Evolutionary conservation across 2,888 invertebrate genomes (phyloP), one percentile per base, ranked within the genome.

Genomic region (Muschampia plurimacula): DNA sequence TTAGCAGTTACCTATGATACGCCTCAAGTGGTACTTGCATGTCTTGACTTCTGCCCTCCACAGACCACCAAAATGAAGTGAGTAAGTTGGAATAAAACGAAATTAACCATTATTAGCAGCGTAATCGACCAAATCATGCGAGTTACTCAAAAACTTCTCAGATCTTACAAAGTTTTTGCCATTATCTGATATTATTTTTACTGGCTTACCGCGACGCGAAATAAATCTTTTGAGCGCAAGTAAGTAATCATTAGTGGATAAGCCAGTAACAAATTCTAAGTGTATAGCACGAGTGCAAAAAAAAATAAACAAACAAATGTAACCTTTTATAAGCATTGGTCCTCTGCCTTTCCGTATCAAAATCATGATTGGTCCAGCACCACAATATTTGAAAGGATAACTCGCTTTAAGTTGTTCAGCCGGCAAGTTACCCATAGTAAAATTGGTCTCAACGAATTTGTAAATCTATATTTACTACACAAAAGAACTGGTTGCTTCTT

Each of bases 401-500:
- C 57, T 32, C 32, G 57, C 32, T 6, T 59, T 32, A 10, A 59
- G 22, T 13, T 32, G 57, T 12, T 32, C 32, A 59, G 32, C 32
- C 12, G 57, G 57, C 7, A 59, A 59, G 32, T 59, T 59, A 6
- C 57, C 32, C 57, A 59, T 59, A 32, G n/a, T n/a, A n/a, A n/a
- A n/a, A 32, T 32, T 32, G 57, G 57, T 10, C 28, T 32, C 22
- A 59, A 13, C 28, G 28, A 10, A 59, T 4, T 9, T 3, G 57
- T 28, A 5, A 59, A 2, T 3, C 3, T 1, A 32, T 59, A 32
- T 59, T 4, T 13, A 13, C 32, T 59, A 59, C 57, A 59, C 7
- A 59, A 59, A 12, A 59, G 13, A 2, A 59, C 1, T 2, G 57
- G 57, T 7, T 59, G 57, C 22, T 59, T 59, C 7, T 59, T 59